These are phyloP conservation scores for Triplophysa dalaica DNA, from an alignment of 2,113 vertebrate genomes.

Conservation along the genomic window DNA sequence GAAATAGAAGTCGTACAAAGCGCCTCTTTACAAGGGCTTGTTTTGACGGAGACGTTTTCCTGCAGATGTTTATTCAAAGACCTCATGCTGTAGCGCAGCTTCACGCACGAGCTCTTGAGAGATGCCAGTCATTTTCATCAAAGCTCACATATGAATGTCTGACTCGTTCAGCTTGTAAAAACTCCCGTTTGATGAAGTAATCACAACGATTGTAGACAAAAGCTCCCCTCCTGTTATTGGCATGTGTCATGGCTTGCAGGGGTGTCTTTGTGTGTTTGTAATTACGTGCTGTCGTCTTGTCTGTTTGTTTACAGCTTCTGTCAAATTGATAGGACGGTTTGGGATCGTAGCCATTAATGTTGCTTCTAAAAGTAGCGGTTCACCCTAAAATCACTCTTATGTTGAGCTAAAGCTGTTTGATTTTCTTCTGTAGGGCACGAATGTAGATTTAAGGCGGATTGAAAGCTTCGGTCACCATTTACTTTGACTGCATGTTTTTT, in stretches of 20 bases:
- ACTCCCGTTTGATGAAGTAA: conserved; percentile 55
- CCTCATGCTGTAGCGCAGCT: conserved; percentile 53
- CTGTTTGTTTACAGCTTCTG: conserved; percentile 36
- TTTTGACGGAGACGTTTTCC: conserved; percentile 56
- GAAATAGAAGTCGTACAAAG: conserved; percentile 46
- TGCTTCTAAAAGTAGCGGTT: conserved; percentile 17
- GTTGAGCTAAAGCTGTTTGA: no score
- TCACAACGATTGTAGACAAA: conserved; percentile 49
- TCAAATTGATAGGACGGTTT: conserved; percentile 45
- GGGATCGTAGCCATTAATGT: conserved; percentile 6
- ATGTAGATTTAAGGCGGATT: no score
- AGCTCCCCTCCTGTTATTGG: conserved; percentile 49
- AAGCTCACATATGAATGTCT: conserved; percentile 43
- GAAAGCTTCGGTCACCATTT: no score
- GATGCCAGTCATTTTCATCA: conserved; percentile 43
- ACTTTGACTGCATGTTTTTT: no score
- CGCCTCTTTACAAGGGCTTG: conserved; percentile 54
- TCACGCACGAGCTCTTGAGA: conserved; percentile 44
- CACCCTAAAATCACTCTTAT: no score
- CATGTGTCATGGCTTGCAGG: conserved; percentile 52
- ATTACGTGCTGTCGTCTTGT: conserved; percentile 36
- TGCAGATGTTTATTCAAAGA: conserved; percentile 60
- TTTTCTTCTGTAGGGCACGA: no score
- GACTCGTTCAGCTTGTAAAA: conserved; percentile 46
- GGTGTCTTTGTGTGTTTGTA: conserved; percentile 44